Evolutionary conservation across 2,888 invertebrate genomes (phyloP), one percentile per base, ranked within the genome.

Genomic region (Coenonympha glycerion): DNA sequence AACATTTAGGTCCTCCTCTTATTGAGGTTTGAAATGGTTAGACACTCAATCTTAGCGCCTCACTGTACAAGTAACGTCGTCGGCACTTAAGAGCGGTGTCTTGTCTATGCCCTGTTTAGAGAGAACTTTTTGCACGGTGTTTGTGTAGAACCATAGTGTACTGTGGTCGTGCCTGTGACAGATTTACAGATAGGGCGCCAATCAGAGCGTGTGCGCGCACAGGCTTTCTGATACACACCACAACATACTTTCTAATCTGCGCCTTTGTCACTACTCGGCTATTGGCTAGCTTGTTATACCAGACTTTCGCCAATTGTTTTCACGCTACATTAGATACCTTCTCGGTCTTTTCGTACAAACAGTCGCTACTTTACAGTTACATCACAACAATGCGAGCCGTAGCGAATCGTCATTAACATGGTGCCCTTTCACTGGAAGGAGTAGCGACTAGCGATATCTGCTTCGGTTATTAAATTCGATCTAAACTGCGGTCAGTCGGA

Each of bases 231-330:
- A 83, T 82, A 84, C 68, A 79, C 79, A 78, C 75, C 70, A 75
- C 75, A 78, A 78, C 80, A 80, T 79, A 85, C 87, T 87, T 87
- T 87, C 86, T 87, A 87, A 85, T 85, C 84, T 84, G 73, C 77
- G 80, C 73, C 79, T 84, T 86, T 85, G 87, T 87, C 86, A 84
- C 79, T 78, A 71, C 70, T 73, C 71, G 66, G 70, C 76, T 79
- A 83, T 85, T 82, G 84, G 79, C 73, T 76, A 81, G 78, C 78
- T 77, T 73, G 71, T 74, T 76, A 76, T 74, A 73, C 69, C 73
- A 72, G 73, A 85, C 86, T 87, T 87, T 87, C 87, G 84, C 87
- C 84, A 76, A 86, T 86, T 86, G 87, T 86, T 85, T 86, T 84
- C 83, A 85, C 79, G 82, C 76, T 76, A 72, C 76, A 85, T 80